Conservation (phyloP, 1,140 invertebrate genomes). For the Pseudomyrmex concolor region DNA sequence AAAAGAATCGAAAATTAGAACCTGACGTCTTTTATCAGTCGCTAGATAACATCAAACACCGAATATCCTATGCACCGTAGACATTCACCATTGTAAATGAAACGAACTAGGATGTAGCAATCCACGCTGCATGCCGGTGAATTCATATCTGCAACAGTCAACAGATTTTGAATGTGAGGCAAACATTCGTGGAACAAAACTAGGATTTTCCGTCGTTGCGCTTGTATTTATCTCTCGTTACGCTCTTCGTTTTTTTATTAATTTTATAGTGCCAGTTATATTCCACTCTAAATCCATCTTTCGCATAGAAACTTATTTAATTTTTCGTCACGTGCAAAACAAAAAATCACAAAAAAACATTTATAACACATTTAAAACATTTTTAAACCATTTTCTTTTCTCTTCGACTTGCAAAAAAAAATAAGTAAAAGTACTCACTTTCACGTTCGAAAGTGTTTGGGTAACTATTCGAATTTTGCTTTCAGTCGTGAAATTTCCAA, state of each 20-base stretch:
- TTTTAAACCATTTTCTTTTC: background rate
- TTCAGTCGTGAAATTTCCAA: background rate
- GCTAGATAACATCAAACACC: slow-evolving; percentile 34
- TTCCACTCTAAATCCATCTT: background rate
- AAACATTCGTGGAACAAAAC: background rate
- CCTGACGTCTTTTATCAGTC: background rate
- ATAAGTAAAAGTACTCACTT: background rate
- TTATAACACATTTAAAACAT: background rate
- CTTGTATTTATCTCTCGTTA: too few relatives aligned
- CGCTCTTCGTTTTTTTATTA: background rate
- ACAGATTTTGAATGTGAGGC: slow-evolving; percentile 23
- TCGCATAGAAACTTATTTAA: background rate
- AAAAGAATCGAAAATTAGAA: slow-evolving; percentile 2
- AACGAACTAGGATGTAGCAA: background rate
- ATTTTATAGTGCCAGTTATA: background rate
- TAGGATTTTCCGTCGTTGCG: background rate
- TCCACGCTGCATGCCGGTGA: background rate
- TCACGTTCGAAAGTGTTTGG: background rate
- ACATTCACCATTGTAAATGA: slow-evolving; percentile 2
- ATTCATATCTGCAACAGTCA: slow-evolving; percentile 43
- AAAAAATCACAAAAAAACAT: background rate
- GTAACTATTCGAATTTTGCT: background rate
- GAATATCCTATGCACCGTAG: slow-evolving; percentile 23
- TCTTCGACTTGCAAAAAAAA: background rate
- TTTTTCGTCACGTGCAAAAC: slow-evolving; percentile 24